A percentile compares a stretch with the other conserved stretches of the same genome.
Evolutionary conservation across 2,113 vertebrate genomes (phyloP).

Genomic region (Nannobrachium achirus): DNA sequence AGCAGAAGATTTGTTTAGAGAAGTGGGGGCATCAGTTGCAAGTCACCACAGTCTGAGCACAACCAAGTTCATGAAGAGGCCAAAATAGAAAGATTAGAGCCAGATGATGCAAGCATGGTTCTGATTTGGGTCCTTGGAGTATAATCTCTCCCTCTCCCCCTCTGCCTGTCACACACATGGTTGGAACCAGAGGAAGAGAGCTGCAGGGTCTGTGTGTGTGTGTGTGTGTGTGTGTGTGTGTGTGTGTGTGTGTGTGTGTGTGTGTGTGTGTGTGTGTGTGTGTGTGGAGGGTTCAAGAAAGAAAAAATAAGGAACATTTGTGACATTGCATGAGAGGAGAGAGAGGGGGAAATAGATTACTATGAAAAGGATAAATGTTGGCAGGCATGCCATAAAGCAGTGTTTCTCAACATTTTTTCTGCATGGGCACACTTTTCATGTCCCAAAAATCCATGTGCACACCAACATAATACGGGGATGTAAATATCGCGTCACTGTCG

Average conservation of each 20-base stretch:
- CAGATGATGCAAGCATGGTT: conserved; percentile 17
- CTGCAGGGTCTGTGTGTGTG: no score
- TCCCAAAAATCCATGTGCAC: no score
- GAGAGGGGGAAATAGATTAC: conserved; percentile 50
- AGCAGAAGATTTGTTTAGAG: no score
- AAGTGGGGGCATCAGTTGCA: no score
- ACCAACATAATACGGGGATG: no score
- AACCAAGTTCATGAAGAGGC: conserved; percentile 1
- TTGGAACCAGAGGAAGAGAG: neutral
- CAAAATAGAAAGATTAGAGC: conserved; percentile 32
- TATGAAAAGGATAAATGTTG: conserved; percentile 50
- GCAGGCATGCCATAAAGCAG: conserved; percentile 56
- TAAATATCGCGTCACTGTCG: no score
- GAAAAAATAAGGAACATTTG: conserved; percentile 19
- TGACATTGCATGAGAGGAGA: conserved; percentile 40
- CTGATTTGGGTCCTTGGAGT: neutral
- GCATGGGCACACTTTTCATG: no score
- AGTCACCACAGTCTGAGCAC: neutral
- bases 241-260: neutral
- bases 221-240: neutral
- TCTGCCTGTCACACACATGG: neutral
- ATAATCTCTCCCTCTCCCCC: neutral
- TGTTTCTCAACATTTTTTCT: no score
- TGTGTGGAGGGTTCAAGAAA: conserved; percentile 8
- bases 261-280: neutral